These are phyloP conservation scores for Drosophila barbarae DNA, from an alignment of 2,888 invertebrate genomes.

Conservation along the genomic window DNA sequence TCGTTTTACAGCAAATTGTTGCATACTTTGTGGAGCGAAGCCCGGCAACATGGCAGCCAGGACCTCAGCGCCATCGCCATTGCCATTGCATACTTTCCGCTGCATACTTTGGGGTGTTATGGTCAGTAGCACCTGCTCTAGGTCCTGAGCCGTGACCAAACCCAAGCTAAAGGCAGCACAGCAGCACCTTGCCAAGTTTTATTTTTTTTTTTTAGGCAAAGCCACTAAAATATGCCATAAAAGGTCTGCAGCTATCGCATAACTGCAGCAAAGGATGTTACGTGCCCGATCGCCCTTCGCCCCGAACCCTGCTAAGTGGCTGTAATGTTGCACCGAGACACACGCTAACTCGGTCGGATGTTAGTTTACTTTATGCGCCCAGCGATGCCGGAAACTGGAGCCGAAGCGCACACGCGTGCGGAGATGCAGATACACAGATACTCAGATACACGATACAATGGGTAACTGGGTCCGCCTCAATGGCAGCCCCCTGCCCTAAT, in stretches of 20 bases:
- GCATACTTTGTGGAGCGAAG: conserved; percentile 54
- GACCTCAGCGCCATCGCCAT: conserved; percentile 9
- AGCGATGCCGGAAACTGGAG: conserved; percentile 55
- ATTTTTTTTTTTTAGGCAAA: conserved; percentile 56
- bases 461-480: conserved; percentile 48
- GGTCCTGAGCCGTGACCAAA: conserved; percentile 7
- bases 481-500: conserved; percentile 22
- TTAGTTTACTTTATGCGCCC: conserved; percentile 59
- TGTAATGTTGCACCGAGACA: conserved; percentile 62
- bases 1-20: conserved; percentile 64
- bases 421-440: conserved; percentile 26
- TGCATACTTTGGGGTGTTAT: conserved; percentile 39
- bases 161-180: conserved; percentile 10
- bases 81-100: conserved; percentile 16
- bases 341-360: conserved; percentile 62
- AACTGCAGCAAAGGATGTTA: conserved; percentile 60
- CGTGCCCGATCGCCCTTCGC: conserved; percentile 11
- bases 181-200: conserved; percentile 53
- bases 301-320: conserved; percentile 58
- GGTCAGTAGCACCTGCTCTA: conserved; percentile 44
- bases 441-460: conserved; percentile 37
- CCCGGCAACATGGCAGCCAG: conserved; percentile 7
- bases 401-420: conserved; percentile 19
- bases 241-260: conserved; percentile 65
- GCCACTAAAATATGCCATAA: conserved; percentile 70